Conservation (phyloP, 1,140 invertebrate genomes). For the Neodiprion virginianus region DNA sequence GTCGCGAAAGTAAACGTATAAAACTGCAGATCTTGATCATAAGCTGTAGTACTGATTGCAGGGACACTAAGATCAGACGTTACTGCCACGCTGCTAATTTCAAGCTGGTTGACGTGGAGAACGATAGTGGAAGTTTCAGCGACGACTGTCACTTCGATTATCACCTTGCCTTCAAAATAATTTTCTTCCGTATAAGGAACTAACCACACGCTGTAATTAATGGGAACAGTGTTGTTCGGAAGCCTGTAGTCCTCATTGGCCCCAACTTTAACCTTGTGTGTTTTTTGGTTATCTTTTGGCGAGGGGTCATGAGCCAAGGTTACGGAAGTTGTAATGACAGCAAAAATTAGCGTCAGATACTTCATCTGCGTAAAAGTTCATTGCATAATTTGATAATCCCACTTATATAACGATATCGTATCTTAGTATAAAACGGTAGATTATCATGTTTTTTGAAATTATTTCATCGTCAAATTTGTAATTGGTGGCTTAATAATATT, state of each 20-base stretch:
- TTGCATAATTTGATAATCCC: too few species aligned
- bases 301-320: too few species aligned
- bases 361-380: too few species aligned
- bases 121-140: conserved; percentile 57
- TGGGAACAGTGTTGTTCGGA: conserved; percentile 64
- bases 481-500: not conserved
- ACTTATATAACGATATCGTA: too few species aligned
- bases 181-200: conserved; percentile 66
- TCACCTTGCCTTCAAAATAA: conserved; percentile 66
- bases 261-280: not conserved
- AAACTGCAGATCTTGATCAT: conserved; percentile 52
- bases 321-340: too few species aligned
- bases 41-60: conserved; percentile 20
- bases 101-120: conserved; percentile 59
- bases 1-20: conserved; percentile 47
- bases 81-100: conserved; percentile 40
- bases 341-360: too few species aligned
- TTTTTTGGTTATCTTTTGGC: not conserved
- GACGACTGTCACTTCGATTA: conserved; percentile 60
- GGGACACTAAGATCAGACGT: conserved; percentile 14
- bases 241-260: conserved; percentile 61
- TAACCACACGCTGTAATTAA: conserved; percentile 71
- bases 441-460: not conserved
- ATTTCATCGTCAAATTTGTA: not conserved
- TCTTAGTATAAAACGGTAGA: too few species aligned